Evolutionary conservation across 2,113 vertebrate species (phyloP).

Genomic region (Rhea pennata): DNA sequence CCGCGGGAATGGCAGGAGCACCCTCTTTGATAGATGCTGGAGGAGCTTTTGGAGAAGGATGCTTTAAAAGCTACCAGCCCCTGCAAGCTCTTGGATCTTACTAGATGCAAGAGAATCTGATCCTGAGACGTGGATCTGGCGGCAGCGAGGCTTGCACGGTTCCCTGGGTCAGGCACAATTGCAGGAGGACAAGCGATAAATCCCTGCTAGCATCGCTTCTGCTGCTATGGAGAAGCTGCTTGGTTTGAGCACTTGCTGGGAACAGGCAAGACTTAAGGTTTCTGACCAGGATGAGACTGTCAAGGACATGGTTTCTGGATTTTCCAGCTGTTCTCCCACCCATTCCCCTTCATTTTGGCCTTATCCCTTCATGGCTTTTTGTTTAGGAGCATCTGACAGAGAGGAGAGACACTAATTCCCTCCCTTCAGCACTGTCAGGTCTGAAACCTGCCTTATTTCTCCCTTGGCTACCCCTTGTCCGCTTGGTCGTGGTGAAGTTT

Average conservation of each 20-base stretch:
- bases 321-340: background rate
- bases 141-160: background rate
- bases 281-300: fast-evolving
- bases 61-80: too few species aligned
- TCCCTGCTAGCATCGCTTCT: background rate
- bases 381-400: background rate
- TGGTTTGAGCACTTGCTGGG: fast-evolving
- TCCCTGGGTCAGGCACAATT: fast-evolving
- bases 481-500: fast-evolving
- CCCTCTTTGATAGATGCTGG: background rate
- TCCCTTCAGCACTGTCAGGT: background rate
- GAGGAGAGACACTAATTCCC: background rate
- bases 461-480: background rate
- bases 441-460: too few species aligned
- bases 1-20: background rate
- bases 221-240: fast-evolving
- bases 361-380: background rate
- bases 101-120: too few species aligned
- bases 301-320: fast-evolving
- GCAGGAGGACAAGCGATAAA: background rate
- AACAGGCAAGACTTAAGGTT: background rate
- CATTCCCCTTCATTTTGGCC: background rate
- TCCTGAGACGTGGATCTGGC: background rate
- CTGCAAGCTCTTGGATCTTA: too few species aligned
- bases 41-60: background rate